Conservation (phyloP, 2,113 vertebrate species). For the Chionodraco myersi region DNA sequence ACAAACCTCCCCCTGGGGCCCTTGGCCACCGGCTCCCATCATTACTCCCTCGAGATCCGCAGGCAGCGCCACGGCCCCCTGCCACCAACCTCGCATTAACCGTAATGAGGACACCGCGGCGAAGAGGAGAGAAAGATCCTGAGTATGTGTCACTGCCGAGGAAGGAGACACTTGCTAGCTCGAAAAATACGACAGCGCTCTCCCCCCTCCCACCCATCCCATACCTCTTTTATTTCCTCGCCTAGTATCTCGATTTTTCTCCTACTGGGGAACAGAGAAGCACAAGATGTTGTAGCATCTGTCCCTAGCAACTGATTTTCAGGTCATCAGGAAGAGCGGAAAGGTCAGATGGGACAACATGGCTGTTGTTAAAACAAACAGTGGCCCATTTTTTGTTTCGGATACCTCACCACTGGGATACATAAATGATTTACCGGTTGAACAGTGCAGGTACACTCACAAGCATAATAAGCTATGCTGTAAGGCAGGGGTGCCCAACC, state of each 20-base stretch:
- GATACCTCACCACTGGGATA: not conserved
- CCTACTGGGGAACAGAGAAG: not conserved
- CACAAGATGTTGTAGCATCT: slow-evolving; percentile 46
- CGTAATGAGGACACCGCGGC: slow-evolving; percentile 72
- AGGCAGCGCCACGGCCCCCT: slow-evolving; percentile 48
- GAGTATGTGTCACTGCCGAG: slow-evolving; percentile 47
- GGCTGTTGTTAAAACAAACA: slow-evolving; percentile 27
- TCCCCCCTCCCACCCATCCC: not conserved
- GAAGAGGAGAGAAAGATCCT: slow-evolving; percentile 35
- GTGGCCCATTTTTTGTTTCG: slow-evolving; percentile 22
- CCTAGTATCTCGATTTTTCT: slow-evolving; percentile 26
- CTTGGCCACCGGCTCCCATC: slow-evolving; percentile 73
- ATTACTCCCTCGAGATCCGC: slow-evolving; percentile 73
- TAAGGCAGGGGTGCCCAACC: too few species aligned
- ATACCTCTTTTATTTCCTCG: slow-evolving; percentile 2
- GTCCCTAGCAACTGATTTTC: slow-evolving; percentile 43
- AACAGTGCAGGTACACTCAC: not conserved
- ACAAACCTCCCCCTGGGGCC: slow-evolving; percentile 74
- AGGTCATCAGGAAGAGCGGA: slow-evolving; percentile 56
- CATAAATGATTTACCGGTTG: slow-evolving; percentile 2
- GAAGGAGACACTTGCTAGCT: slow-evolving; percentile 28
- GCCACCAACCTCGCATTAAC: slow-evolving; percentile 63
- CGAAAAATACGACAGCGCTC: slow-evolving; percentile 18
- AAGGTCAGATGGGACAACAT: slow-evolving; percentile 22
- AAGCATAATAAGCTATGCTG: not conserved